A percentile compares a stretch with the other conserved stretches of the same genome.
Conservation (phyloP, 1,140 invertebrate genomes). For the Chironomus tepperi region DNA sequence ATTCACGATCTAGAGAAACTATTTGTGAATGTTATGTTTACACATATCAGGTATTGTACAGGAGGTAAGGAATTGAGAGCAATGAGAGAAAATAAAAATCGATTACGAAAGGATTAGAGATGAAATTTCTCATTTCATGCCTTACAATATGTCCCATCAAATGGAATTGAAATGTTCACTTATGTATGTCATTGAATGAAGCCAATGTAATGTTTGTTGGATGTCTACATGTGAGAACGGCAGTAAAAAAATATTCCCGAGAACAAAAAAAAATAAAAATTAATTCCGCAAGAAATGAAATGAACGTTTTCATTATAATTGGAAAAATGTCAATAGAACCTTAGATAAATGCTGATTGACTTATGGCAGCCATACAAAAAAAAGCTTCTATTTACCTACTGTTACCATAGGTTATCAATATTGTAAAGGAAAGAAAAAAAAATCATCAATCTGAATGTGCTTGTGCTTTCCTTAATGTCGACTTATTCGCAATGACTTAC, state of each 20-base stretch:
- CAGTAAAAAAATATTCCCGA: neutral
- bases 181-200: neutral
- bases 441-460: neutral
- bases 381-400: neutral
- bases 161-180: no score
- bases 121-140: neutral
- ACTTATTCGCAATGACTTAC: no score
- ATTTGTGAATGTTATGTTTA: no score
- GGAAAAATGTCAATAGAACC: neutral
- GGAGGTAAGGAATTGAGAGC: neutral
- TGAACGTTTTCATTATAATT: neutral
- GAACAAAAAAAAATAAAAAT: neutral
- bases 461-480: no score
- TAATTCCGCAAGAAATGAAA: neutral
- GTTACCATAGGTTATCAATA: neutral
- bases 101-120: constrained; percentile 21
- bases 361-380: neutral
- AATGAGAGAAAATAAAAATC: constrained; percentile 3
- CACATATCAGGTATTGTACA: no score
- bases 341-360: neutral
- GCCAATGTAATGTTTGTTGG: neutral
- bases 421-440: neutral
- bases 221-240: neutral
- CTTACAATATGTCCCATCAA: neutral
- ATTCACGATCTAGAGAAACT: neutral